Percentiles rank a stretch among this genome's conserved stretches.
phyloP scores from a whole-genome alignment of 2,113 vertebrate genomes.

The Delphinapterus leucas region DNA sequence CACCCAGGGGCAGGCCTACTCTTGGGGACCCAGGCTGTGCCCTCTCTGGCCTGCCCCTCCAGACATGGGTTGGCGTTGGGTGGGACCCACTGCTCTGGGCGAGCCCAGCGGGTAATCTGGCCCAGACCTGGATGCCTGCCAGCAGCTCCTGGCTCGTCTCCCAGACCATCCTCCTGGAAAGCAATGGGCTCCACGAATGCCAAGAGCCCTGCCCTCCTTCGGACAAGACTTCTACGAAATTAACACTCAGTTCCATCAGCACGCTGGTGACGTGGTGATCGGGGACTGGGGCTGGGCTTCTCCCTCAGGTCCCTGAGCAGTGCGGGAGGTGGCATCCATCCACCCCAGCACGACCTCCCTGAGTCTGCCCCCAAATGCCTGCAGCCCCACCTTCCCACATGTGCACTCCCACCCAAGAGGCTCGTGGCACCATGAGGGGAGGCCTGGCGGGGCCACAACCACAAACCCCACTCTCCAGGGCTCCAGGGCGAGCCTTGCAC shows the following conservation, averaged over 20 bases:
- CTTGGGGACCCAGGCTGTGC: neutral
- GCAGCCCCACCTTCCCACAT: neutral
- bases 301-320: neutral
- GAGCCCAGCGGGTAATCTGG: conserved; percentile 49
- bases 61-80: conserved; percentile 3
- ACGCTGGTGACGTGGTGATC: accelerated
- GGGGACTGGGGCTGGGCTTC: neutral
- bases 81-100: conserved; percentile 10
- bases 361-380: neutral
- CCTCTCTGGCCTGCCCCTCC: neutral
- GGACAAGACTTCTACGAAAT: neutral
- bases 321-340: neutral
- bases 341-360: neutral
- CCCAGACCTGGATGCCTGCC: conserved; percentile 54
- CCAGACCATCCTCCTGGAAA: conserved; percentile 73
- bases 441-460: neutral
- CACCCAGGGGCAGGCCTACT: neutral
- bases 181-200: conserved; percentile 44
- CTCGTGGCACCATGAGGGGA: neutral
- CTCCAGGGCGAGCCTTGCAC: neutral
- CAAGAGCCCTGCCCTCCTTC: conserved; percentile 21
- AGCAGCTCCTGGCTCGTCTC: conserved; percentile 65
- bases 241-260: neutral
- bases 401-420: neutral
- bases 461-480: neutral